Base-by-base conservation (phyloP, 2,113 vertebrate species). In the Halichoerus grypus region DNA sequence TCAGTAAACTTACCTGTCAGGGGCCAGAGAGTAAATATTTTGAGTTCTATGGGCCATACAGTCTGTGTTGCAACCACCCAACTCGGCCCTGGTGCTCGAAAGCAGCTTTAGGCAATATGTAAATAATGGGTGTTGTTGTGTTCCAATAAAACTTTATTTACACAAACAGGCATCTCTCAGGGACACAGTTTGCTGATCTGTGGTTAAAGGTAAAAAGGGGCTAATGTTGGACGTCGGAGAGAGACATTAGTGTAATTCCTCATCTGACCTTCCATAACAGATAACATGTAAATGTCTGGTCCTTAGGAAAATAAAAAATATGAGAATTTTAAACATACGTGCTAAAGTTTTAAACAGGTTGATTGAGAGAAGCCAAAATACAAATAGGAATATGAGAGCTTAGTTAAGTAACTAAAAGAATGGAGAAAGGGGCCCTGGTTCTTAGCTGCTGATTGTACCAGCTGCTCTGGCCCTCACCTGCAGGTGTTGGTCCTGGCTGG, bases 11-110 rank as follows among this genome's bases (percentile, higher is more conserved):
- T 85, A 26, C 22, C 71, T 92, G 15, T 36, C 46, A 21, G 91
- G 79, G 77, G 46, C 67, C 63, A 59, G 65, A 86, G 55, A 84
- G 79, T 74, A 96, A 95, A 95, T 96, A 95, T 86, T 95, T 96
- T 94, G 26, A 16, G 55, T 31, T 93, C 46, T 83, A 4, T 36
- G 59, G 87, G 72, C n/a, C 53, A 28, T n/a, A 24, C 2, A 0
- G 57, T 69, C 77, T 59, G 14, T 94, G 74, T 81, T 88, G 93
- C 28, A 72, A 81, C 15, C n/a, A 49, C 39, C 33, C 94, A 85
- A 55, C 81, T 86, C 71, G 42, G 65, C 72, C 36, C 57, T 90
- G 15, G 53, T 14, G 28, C 28, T 84, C 14, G 7, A 86, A 94
- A 95, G 46, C 57, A 67, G 79, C 39, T 81, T 96, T 84, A 53